Base-by-base conservation (phyloP, 2,888 invertebrate species). In the Mesorhabditis belari region DNA sequence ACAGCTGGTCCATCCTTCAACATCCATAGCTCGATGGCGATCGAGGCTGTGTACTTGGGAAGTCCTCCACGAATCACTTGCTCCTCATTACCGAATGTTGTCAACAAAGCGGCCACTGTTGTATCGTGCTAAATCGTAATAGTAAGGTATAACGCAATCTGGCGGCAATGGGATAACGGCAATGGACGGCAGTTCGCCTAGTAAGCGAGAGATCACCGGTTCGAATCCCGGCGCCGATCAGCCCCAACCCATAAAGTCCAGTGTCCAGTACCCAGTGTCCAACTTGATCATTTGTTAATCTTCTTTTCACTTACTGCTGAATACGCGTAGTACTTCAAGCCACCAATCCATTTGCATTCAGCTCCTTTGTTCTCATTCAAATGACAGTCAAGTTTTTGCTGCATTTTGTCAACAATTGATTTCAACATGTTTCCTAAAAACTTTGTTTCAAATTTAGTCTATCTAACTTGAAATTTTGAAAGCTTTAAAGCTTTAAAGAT, bases 41-140 rank as follows among this genome's bases (percentile, higher is more conserved):
- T 66, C 0, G 74, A 74, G 1, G 77, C 77, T 0, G 77, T 77
- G 56, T 77, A 77, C 19, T 76, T 74, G 5, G 77, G 77, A 59
- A 77, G 65, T 17, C 75, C 76, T 0, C 74, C 74, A 24, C 70
- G 69, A 55, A 76, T 74, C n/a, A 77, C 76, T 27, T 66, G 65
- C 49, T 70, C 70, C 56, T 77, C 77, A 50, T 77, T 75, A n/a
- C 77, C 77, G 24, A 77, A 70, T 3, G 77, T 77, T 0, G 76
- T 71, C 49, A 77, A 60, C 28, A 77, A 66, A 5, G 75, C 76
- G 35, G 76, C 75, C 29, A 77, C 63, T 1, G 77, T 77, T 17
- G 77, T 77, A 62, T 77, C 77, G 58, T 77, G 77, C 76, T 76
- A 35, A 35, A n/a, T 9, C 44, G 12, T n/a, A 2, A 35, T 9